Percentiles rank a stretch among this genome's conserved stretches.
Evolutionary conservation across 2,797 vertebrate genomes (phyloP).

Genomic region (Eremophila alpestris): DNA sequence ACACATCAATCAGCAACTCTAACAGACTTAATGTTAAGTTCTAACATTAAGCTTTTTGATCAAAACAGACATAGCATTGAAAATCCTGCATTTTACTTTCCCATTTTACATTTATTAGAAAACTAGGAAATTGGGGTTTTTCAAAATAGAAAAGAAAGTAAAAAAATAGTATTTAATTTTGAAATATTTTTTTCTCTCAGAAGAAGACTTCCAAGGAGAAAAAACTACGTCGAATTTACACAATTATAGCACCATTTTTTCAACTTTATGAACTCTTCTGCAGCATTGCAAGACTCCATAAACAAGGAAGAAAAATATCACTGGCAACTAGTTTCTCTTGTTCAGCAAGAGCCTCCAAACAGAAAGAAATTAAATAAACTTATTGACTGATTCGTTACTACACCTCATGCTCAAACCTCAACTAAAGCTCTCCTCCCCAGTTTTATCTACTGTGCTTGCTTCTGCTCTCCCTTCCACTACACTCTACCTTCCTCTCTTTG

Average conservation of each 20-base stretch:
- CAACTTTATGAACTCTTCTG: background rate
- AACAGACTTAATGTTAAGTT: background rate
- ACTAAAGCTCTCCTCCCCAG: background rate
- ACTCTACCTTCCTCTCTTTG: background rate
- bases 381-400: background rate
- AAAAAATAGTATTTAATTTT: background rate
- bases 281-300: accelerated
- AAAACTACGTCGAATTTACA: background rate
- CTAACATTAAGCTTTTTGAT: background rate
- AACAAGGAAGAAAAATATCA: background rate
- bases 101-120: background rate
- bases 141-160: background rate
- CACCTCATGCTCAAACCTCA: background rate
- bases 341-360: background rate
- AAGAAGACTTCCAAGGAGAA: background rate
- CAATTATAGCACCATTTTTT: background rate
- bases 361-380: background rate
- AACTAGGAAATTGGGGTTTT: background rate
- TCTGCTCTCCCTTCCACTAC: background rate
- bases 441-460: background rate
- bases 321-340: background rate
- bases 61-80: background rate
- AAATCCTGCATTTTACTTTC: background rate
- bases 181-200: background rate
- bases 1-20: background rate